Evolutionary conservation across 1,140 invertebrate species (phyloP).

Genomic region (Drosophila seguyi): DNA sequence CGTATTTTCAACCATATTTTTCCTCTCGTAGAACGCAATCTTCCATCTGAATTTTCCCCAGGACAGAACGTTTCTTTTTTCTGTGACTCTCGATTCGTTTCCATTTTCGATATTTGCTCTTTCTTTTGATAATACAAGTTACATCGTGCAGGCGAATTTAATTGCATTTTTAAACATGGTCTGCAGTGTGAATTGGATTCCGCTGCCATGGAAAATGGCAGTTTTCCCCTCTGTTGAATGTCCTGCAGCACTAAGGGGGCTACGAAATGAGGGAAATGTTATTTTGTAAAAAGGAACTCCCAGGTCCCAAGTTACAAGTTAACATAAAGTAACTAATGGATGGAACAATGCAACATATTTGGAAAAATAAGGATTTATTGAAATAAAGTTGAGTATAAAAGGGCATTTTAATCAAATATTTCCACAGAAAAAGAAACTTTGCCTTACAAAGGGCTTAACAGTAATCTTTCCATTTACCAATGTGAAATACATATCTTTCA

Average conservation of each 20-base stretch:
- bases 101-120: constrained; percentile 12
- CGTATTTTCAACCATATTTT: constrained; percentile 40
- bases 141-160: constrained; percentile 34
- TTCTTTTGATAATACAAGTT: constrained; percentile 25
- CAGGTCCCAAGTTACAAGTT: background rate
- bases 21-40: constrained; percentile 3
- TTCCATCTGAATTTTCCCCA: constrained; percentile 16
- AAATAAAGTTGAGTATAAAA: background rate
- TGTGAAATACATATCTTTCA: background rate
- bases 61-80: constrained; percentile 4
- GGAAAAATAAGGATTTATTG: background rate
- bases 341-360: too few species aligned
- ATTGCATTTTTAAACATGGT: constrained; percentile 42
- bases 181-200: background rate
- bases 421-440: background rate
- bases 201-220: background rate
- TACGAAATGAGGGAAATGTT: background rate
- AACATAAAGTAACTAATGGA: too few species aligned
- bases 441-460: background rate
- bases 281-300: background rate
- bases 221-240: background rate
- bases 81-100: background rate
- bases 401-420: background rate
- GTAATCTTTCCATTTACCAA: background rate
- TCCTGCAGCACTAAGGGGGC: background rate